Evolutionary conservation across 2,888 invertebrate species (phyloP).

Genomic region (Melipona bicolor): DNA sequence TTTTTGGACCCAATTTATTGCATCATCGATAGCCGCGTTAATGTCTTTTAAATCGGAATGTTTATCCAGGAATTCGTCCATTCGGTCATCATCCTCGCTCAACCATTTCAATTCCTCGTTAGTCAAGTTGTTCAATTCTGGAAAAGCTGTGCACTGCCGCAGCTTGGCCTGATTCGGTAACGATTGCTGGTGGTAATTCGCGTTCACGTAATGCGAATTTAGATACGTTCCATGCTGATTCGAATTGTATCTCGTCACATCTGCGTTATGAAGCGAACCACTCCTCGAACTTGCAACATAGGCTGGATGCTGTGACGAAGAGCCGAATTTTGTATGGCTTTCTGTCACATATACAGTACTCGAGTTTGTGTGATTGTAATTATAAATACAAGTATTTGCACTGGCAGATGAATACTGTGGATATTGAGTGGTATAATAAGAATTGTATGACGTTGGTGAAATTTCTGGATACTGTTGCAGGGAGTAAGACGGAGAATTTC

Average conservation of each 20-base stretch:
- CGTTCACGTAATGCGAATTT: slow-evolving; percentile 77
- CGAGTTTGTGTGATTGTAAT: slow-evolving; percentile 80
- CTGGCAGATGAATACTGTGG: slow-evolving; percentile 79
- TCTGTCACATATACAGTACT: slow-evolving; percentile 69
- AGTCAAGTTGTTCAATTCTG: slow-evolving; percentile 85
- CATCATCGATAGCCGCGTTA: slow-evolving; percentile 89
- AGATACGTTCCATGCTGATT: slow-evolving; percentile 76
- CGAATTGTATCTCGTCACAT: slow-evolving; percentile 75
- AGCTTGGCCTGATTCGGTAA: slow-evolving; percentile 69
- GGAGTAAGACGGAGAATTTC: slow-evolving; percentile 79
- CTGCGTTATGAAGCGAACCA: slow-evolving; percentile 69
- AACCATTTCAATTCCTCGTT: slow-evolving; percentile 90
- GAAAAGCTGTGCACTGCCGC: slow-evolving; percentile 82
- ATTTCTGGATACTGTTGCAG: slow-evolving; percentile 78
- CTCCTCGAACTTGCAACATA: slow-evolving; percentile 69
- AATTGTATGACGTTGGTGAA: slow-evolving; percentile 78
- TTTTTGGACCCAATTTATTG: slow-evolving; percentile 90
- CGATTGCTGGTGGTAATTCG: slow-evolving; percentile 75
- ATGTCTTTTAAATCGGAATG: slow-evolving; percentile 89
- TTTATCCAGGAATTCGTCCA: slow-evolving; percentile 90
- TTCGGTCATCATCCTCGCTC: slow-evolving; percentile 88
- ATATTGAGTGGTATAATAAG: slow-evolving; percentile 78
- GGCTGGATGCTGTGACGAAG: slow-evolving; percentile 72
- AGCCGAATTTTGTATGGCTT: slow-evolving; percentile 66
- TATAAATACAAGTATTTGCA: slow-evolving; percentile 77